A percentile compares a stretch with the other conserved stretches of the same genome.
These are phyloP conservation scores for Euleptes europaea DNA, from an alignment of 2,113 vertebrate genomes.

Conservation along the genomic window DNA sequence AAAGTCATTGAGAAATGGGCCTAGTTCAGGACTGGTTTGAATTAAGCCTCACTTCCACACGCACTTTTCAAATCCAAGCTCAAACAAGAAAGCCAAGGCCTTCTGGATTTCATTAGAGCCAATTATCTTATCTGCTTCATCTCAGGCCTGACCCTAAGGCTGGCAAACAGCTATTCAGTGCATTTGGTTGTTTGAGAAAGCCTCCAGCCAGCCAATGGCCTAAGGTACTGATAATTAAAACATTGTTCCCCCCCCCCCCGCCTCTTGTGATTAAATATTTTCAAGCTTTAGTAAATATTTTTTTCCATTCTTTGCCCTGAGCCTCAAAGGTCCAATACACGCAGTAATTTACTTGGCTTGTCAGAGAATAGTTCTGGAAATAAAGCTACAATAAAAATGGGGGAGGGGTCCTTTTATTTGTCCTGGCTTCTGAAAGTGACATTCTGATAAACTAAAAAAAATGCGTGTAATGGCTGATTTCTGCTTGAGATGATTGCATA, in stretches of 20 bases:
- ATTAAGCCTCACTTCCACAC: slow-evolving; percentile 90
- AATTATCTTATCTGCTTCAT: slow-evolving; percentile 99
- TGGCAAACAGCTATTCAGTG: slow-evolving; percentile 88
- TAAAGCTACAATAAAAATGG: slow-evolving; percentile 71
- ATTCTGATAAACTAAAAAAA: slow-evolving; percentile 71
- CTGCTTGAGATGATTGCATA: slow-evolving; percentile 71
- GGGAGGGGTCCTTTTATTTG: slow-evolving; percentile 67
- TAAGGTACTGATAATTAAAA: slow-evolving; percentile 95
- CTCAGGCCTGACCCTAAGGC: slow-evolving; percentile 95
- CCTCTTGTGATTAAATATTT: slow-evolving; percentile 98
- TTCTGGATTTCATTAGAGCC: slow-evolving; percentile 99
- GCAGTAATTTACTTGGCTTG: slow-evolving; percentile 82
- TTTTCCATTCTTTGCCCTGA: slow-evolving; percentile 90
- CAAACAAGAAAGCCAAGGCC: slow-evolving; percentile 88
- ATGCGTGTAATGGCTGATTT: slow-evolving; percentile 68
- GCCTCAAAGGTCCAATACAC: slow-evolving; percentile 85
- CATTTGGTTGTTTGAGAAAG: slow-evolving; percentile 92
- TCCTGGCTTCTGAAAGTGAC: slow-evolving; percentile 69
- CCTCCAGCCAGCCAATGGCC: slow-evolving; percentile 90
- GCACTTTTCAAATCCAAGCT: slow-evolving; percentile 94
- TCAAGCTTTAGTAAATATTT: slow-evolving; percentile 97
- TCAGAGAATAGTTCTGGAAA: slow-evolving; percentile 78
- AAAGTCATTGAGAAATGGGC: slow-evolving; percentile 88
- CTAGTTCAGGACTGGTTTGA: slow-evolving; percentile 94
- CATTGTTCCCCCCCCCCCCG: slow-evolving; percentile 87